Conservation (phyloP, 92 coral and sea anemone species). For the Phenganax subtilis region DNA sequence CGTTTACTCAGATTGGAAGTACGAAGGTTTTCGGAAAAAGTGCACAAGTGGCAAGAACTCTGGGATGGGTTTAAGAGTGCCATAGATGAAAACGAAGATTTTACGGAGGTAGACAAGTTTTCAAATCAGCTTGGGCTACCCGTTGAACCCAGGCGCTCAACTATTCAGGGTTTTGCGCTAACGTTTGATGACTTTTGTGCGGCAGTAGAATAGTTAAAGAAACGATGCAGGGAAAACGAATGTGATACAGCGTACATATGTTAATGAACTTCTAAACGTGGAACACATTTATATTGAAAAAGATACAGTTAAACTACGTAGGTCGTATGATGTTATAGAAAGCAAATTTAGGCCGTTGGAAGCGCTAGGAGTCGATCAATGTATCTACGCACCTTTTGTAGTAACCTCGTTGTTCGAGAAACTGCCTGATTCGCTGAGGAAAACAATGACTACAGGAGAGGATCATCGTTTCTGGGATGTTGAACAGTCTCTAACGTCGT, state of each 20-base stretch:
- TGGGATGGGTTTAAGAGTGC: constrained; percentile 52
- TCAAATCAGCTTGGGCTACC: constrained; percentile 30
- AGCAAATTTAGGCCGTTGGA: background rate
- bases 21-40: too few species aligned
- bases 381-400: background rate
- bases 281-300: background rate
- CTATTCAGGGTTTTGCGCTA: constrained; percentile 50
- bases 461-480: background rate
- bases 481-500: background rate
- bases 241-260: constrained; percentile 25
- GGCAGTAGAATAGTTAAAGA: constrained; percentile 31
- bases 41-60: constrained; percentile 46
- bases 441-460: background rate
- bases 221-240: constrained; percentile 28
- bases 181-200: constrained; percentile 42
- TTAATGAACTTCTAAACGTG: constrained; percentile 8
- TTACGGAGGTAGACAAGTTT: constrained; percentile 43
- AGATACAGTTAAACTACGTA: background rate
- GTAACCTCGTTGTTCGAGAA: constrained; percentile 5
- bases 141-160: constrained; percentile 35
- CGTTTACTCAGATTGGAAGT: too few species aligned
- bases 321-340: background rate
- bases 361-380: background rate
- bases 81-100: constrained; percentile 35
- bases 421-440: background rate